These are phyloP conservation scores for Ferdinandea cuprea DNA, from an alignment of 2,888 invertebrate species.

Conservation along the genomic window DNA sequence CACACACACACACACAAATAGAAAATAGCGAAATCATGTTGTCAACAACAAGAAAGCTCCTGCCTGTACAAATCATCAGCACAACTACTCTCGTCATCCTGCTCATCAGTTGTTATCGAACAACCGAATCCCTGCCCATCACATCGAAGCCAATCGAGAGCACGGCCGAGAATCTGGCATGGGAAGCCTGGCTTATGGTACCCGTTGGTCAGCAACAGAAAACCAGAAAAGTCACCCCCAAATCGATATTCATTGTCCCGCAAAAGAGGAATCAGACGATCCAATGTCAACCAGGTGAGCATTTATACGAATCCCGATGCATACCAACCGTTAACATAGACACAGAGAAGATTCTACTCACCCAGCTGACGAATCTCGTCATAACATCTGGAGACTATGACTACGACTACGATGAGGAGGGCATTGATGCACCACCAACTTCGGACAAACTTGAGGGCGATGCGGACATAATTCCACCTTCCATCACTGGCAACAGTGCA, in stretches of 20 bases:
- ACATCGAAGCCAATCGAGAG: conserved; percentile 83
- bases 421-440: conserved; percentile 50
- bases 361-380: conserved; percentile 77
- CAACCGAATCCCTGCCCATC: conserved; percentile 79
- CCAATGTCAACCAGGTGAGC: conserved; percentile 79
- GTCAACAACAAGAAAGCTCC: conserved; percentile 45
- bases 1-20: not conserved
- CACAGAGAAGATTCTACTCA: conserved; percentile 76
- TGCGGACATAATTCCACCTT: conserved; percentile 17
- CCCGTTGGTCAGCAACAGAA: conserved; percentile 80
- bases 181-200: conserved; percentile 82
- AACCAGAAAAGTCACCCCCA: conserved; percentile 82
- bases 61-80: conserved; percentile 55
- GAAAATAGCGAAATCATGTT: conserved; percentile 51
- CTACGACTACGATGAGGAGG: conserved; percentile 77
- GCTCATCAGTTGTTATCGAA: conserved; percentile 30
- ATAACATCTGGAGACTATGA: conserved; percentile 78
- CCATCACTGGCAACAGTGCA: conserved; percentile 42
- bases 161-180: conserved; percentile 81
- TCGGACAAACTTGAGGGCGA: conserved; percentile 54
- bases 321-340: conserved; percentile 81
- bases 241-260: conserved; percentile 82
- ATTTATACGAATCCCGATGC: conserved; percentile 80
- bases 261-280: conserved; percentile 69
- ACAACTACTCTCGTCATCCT: conserved; percentile 49